A percentile compares a stretch with the other conserved stretches of the same genome.
These are phyloP conservation scores for Epizoanthus illoricatus DNA, from an alignment of 92 coral and sea anemone species.

Conservation along the genomic window DNA sequence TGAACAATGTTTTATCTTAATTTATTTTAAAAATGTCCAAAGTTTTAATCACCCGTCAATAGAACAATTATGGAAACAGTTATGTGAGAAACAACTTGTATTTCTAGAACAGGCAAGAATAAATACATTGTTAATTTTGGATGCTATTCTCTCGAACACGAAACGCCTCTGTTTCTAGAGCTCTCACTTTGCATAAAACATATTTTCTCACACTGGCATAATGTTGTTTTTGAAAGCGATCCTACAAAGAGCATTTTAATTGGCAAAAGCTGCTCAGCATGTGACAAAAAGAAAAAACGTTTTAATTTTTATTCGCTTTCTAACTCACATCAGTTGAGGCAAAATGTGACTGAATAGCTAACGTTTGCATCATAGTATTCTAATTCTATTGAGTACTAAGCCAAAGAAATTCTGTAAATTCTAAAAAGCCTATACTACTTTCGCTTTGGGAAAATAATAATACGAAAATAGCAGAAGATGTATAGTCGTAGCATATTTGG, in stretches of 20 bases:
- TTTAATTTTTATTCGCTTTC: slow-evolving; percentile 16
- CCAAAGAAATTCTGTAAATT: no score
- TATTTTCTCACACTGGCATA: neutral
- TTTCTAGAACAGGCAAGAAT: neutral
- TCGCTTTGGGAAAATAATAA: no score
- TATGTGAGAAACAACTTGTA: neutral
- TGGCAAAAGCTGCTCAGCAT: slow-evolving; percentile 23
- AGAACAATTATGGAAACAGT: neutral
- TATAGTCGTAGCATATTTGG: no score
- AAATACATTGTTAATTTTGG: neutral
- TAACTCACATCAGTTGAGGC: neutral
- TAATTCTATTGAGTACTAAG: no score
- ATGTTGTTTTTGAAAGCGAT: slow-evolving; percentile 22
- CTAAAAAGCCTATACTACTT: no score
- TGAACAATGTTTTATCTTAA: neutral
- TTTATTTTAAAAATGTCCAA: neutral
- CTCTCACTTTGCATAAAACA: slow-evolving; percentile 21
- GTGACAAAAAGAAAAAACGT: neutral
- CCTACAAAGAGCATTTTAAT: slow-evolving; percentile 42
- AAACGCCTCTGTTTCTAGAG: neutral
- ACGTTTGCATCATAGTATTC: neutral
- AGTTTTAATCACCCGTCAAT: slow-evolving; percentile 1
- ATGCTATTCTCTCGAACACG: neutral
- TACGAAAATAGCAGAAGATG: no score
- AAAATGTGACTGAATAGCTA: neutral